phyloP scores from a whole-genome alignment of 2,113 vertebrate species.

The Caranx ignobilis region DNA sequence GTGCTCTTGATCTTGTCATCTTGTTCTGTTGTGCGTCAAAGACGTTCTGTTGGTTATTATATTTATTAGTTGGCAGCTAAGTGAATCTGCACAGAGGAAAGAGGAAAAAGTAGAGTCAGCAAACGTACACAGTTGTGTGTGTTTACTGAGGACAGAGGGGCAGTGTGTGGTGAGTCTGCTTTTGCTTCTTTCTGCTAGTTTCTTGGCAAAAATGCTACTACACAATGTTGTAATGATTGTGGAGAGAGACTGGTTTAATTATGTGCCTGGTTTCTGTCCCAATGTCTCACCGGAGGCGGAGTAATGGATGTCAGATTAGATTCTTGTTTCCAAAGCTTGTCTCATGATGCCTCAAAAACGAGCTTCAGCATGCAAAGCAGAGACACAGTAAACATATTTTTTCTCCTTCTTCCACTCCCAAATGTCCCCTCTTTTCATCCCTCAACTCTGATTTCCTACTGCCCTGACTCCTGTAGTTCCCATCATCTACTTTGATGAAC shows the following conservation, averaged over 20 bases:
- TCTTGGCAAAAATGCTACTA: background rate
- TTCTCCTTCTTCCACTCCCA: background rate
- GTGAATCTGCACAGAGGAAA: background rate
- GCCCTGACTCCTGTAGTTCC: background rate
- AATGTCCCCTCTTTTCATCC: background rate
- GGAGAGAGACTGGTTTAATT: slow-evolving; percentile 28
- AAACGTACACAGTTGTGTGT: slow-evolving; percentile 17
- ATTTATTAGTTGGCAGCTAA: background rate
- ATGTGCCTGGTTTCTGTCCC: slow-evolving; percentile 23
- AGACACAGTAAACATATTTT: background rate
- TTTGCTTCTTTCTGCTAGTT: background rate
- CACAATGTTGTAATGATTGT: background rate
- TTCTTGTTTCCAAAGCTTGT: slow-evolving; percentile 17
- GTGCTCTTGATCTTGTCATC: background rate
- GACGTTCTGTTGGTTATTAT: background rate
- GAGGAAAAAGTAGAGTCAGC: slow-evolving; percentile 9
- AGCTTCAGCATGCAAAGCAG: slow-evolving; percentile 1
- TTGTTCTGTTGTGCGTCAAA: background rate
- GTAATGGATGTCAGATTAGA: slow-evolving; percentile 19
- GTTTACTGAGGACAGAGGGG: background rate
- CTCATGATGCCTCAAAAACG: background rate
- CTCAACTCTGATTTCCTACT: background rate
- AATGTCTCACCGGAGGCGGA: slow-evolving; percentile 8
- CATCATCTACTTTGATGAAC: background rate
- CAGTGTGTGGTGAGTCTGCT: background rate